Conservation (phyloP, 2,797 vertebrate species). For the Falco berigora region DNA sequence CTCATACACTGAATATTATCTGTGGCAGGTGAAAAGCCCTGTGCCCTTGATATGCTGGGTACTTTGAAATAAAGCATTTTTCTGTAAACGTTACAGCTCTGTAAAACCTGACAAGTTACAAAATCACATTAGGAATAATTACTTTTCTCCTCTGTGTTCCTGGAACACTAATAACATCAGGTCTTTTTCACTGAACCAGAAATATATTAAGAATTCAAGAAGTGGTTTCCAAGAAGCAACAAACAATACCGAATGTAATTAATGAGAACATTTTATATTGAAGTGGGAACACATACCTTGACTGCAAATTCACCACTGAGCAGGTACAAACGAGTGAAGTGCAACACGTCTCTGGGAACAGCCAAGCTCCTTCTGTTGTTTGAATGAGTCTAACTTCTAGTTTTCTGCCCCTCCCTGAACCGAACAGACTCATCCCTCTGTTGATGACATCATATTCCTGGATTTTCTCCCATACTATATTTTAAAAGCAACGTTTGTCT, state of each 20-base stretch:
- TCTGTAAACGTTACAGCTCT: background rate
- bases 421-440: constrained; percentile 31
- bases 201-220: background rate
- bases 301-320: background rate
- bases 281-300: constrained; percentile 36
- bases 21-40: background rate
- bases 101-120: background rate
- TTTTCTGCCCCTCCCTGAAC: constrained; percentile 47
- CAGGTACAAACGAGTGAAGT: background rate
- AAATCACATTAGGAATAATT: background rate
- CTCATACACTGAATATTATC: background rate
- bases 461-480: constrained; percentile 15
- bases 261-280: background rate
- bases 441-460: constrained; percentile 44
- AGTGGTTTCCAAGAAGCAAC: background rate
- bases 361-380: background rate
- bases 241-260: background rate
- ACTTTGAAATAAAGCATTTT: background rate
- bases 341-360: background rate
- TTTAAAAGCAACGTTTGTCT: background rate
- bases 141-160: background rate
- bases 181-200: background rate
- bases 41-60: background rate
- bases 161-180: background rate
- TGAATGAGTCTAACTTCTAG: constrained; percentile 30